Evolutionary conservation across 2,113 vertebrate genomes (phyloP), one percentile per base, ranked within the genome.

Genomic region (Epinephelus cyanopodus): DNA sequence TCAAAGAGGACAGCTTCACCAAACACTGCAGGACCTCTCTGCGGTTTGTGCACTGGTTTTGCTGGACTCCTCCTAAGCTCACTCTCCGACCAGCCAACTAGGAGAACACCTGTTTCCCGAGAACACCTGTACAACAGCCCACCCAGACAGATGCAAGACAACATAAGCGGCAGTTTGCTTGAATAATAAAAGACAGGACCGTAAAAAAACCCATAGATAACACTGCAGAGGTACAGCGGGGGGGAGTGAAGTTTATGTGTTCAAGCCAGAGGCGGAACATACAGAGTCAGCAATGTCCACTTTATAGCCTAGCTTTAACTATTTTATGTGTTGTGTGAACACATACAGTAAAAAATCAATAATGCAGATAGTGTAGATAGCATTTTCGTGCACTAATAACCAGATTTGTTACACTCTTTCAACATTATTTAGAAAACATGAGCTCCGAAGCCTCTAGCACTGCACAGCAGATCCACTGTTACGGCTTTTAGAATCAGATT

Each of bases 391-490:
- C 50, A 78, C 68, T 81, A 78, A 82, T 81, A 87, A 84, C 50
- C 50, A 37, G 19, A 82, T 86, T 58, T 62, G 64, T 82, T 76
- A 72, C 69, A 61, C 65, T 75, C 18, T 77, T 79, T 81, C 74
- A 80, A 84, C 77, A 80, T 82, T 78, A 84, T 86, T 82, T 85
- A 63, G 53, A 85, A 86, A 86, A 74, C 82, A 86, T 81, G 75
- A 86, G 76, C 80, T 70, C 21, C 33, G 56, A 74, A 67, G 81
- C 77, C 78, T 76, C 33, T 4, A 25, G 75, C 77, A 6, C 65
- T 47, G 60, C 37, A 29, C 71, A 23, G 73, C 19, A 52, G 21
- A 74, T 15, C 50, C 70, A 50, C 42, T 19, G 57, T 58, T 53
- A 63, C 23, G 3, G 48, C 66, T 68, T 74, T 81, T 33, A 37